These are phyloP conservation scores for Gnatocerus cornutus DNA, from an alignment of 2,888 invertebrate genomes.

Conservation along the genomic window DNA sequence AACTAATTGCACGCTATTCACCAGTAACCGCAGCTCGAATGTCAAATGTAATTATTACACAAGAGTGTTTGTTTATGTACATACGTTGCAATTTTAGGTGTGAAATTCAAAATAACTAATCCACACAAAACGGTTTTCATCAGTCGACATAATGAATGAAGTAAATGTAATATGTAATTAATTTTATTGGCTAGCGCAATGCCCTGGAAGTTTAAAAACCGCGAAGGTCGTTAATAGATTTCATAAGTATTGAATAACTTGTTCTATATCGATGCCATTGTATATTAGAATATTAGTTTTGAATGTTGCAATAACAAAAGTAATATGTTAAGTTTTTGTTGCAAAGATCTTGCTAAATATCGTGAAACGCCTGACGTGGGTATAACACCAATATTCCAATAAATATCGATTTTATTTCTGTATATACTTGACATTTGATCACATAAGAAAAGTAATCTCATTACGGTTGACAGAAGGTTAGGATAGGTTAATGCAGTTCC, in stretches of 20 bases:
- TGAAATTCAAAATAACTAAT: conserved; percentile 35
- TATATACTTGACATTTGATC: neutral
- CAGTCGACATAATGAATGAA: conserved; percentile 45
- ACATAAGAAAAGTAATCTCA: conserved; percentile 26
- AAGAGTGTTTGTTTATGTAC: conserved; percentile 14
- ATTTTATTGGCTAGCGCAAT: conserved; percentile 59
- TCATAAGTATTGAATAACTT: conserved; percentile 60
- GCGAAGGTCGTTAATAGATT: conserved; percentile 59
- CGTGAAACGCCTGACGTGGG: neutral
- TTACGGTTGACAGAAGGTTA: conserved; percentile 42
- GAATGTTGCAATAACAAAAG: conserved; percentile 51
- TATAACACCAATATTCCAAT: no score
- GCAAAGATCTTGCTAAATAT: conserved; percentile 25
- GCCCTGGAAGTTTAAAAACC: conserved; percentile 62
- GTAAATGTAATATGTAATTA: conserved; percentile 54
- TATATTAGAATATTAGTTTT: conserved; percentile 53
- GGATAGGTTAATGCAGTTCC: conserved; percentile 43
- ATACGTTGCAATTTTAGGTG: conserved; percentile 29
- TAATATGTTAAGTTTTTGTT: conserved; percentile 33
- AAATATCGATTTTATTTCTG: no score
- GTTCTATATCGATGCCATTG: conserved; percentile 58
- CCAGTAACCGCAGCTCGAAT: conserved; percentile 21
- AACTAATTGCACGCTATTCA: conserved; percentile 5
- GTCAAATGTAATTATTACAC: conserved; percentile 29
- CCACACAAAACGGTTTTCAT: conserved; percentile 36